Percentiles rank a stretch among this genome's conserved stretches.
Conservation (phyloP, 2,888 invertebrate genomes). For the Drosophila sordidula region DNA sequence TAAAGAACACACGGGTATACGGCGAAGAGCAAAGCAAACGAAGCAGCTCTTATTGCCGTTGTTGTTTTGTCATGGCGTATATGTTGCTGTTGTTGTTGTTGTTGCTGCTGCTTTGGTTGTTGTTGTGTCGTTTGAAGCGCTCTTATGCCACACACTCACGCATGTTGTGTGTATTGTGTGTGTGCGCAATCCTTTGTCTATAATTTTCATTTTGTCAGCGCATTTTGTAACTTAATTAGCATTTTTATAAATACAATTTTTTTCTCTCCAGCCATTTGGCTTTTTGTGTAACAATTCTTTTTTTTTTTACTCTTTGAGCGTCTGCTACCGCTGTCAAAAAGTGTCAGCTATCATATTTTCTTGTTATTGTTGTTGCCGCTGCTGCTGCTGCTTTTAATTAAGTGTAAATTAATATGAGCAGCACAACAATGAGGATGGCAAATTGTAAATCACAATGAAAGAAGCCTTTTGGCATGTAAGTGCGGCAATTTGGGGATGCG, state of each 20-base stretch:
- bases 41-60: conserved; percentile 14
- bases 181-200: conserved; percentile 52
- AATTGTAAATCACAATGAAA: conserved; percentile 38
- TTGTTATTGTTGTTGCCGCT: conserved; percentile 29
- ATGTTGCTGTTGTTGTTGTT: conserved; percentile 10
- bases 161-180: neutral
- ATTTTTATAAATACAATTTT: conserved; percentile 65
- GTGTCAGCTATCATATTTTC: conserved; percentile 26
- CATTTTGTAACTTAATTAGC: conserved; percentile 77
- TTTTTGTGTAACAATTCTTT: conserved; percentile 16
- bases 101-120: conserved; percentile 20
- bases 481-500: neutral
- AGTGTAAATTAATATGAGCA: conserved; percentile 59
- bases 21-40: conserved; percentile 8
- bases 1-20: neutral
- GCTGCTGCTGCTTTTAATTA: conserved; percentile 56
- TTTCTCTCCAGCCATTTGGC: conserved; percentile 17
- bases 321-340: conserved; percentile 33
- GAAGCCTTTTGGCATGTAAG: conserved; percentile 17
- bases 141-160: conserved; percentile 38
- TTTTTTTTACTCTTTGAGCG: neutral
- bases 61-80: neutral
- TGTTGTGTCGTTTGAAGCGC: conserved; percentile 47
- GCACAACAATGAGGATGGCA: conserved; percentile 15
- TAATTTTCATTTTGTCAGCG: conserved; percentile 69